phyloP scores from a whole-genome alignment of 1,140 invertebrate species.

The Pseudomyrmex pallidus region DNA sequence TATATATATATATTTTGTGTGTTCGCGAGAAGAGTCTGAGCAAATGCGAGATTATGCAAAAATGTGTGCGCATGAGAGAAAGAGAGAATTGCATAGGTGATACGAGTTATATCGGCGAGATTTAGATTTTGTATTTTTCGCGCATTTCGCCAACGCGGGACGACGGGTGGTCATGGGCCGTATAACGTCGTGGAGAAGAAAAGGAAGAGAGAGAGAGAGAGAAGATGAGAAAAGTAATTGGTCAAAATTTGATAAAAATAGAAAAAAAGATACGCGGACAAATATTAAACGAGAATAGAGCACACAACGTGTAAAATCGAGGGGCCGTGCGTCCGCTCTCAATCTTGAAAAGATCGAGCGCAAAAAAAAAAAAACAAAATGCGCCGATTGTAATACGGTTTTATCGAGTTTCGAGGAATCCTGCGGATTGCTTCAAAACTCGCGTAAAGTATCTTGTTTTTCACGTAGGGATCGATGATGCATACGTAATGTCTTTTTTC shows the following conservation, averaged over 20 bases:
- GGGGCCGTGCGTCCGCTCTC: constrained; percentile 64
- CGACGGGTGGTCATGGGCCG: constrained; percentile 69
- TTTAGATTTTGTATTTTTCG: constrained; percentile 83
- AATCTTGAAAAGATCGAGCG: constrained; percentile 40
- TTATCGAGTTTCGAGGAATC: constrained; percentile 47
- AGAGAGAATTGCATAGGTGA: constrained; percentile 14
- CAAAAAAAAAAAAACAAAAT: constrained; percentile 41
- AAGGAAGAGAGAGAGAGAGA: not conserved
- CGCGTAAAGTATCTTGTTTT: constrained; percentile 69
- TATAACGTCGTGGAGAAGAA: constrained; percentile 37
- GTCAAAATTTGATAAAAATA: not conserved
- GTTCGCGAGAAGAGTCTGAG: constrained; percentile 52
- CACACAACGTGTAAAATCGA: constrained; percentile 49
- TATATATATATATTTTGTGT: constrained; percentile 69
- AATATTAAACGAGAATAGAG: constrained; percentile 58
- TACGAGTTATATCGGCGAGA: constrained; percentile 81
- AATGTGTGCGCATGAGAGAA: constrained; percentile 9
- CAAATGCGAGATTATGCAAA: constrained; percentile 11
- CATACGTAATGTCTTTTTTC: constrained; percentile 65
- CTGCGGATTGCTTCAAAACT: constrained; percentile 27
- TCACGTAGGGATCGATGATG: constrained; percentile 75
- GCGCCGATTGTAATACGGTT: constrained; percentile 63
- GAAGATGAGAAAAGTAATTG: not conserved
- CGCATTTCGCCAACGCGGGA: constrained; percentile 74
- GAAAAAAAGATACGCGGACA: constrained; percentile 37